These are phyloP conservation scores for Microchirus variegatus DNA, from an alignment of 2,797 vertebrate genomes.

Conservation along the genomic window DNA sequence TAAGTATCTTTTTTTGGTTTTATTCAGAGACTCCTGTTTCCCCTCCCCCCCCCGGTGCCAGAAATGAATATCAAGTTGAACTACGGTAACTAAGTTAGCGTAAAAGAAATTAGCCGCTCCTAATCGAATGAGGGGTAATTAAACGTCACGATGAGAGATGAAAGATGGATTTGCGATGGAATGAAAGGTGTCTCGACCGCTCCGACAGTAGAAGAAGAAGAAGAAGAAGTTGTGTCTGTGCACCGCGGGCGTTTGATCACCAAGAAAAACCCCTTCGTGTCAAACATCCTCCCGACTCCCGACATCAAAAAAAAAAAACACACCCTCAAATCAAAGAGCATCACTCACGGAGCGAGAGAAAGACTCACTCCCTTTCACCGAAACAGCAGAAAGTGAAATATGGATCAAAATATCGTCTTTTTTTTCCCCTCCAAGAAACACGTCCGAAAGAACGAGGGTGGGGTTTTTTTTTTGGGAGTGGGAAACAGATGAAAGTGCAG, in stretches of 20 bases:
- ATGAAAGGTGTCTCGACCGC: conserved; percentile 2
- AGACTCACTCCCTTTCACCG: conserved; percentile 42
- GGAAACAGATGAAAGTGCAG: conserved; percentile 31
- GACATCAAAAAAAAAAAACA: conserved; percentile 44
- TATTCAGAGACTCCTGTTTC: neutral
- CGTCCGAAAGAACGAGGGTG: conserved; percentile 52
- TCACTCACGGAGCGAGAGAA: conserved; percentile 46
- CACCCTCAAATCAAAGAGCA: conserved; percentile 67
- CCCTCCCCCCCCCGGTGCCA: neutral
- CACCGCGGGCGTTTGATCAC: conserved; percentile 47
- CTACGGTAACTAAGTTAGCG: neutral
- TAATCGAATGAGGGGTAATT: conserved; percentile 33
- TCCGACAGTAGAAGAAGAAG: conserved; percentile 10
- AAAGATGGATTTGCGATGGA: conserved; percentile 20
- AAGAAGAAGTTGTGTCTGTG: conserved; percentile 48
- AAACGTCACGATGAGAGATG: conserved; percentile 21
- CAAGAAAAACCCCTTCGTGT: conserved; percentile 64
- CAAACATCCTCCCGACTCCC: conserved; percentile 56
- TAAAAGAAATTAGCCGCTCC: conserved; percentile 15
- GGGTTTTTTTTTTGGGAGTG: neutral
- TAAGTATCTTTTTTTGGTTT: neutral
- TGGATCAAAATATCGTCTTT: conserved; percentile 65
- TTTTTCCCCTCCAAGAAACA: conserved; percentile 56
- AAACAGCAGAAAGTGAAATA: conserved; percentile 71
- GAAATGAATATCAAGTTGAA: conserved; percentile 3